Evolutionary conservation across 2,888 invertebrate species (phyloP), one percentile per base, ranked within the genome.

Genomic region (Chelonus formosanus): DNA sequence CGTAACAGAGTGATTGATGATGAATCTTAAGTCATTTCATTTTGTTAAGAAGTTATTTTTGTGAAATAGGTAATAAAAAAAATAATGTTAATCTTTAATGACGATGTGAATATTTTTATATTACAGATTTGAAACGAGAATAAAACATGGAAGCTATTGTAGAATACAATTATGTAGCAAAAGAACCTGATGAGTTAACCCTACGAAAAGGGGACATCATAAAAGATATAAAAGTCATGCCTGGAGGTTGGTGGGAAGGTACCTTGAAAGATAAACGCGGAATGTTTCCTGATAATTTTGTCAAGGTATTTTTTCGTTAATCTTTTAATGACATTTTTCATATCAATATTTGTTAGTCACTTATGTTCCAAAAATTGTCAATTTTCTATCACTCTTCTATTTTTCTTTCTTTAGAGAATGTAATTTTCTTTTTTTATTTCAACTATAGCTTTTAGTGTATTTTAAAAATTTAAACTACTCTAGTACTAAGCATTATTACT

Each of bases 211-310:
- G 96, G 65, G 94, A 95, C 84, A 87, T 94, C 70, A 90, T 96
- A 76, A 90, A 90, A 72, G 92, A 93, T 80, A 93, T 96, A 61
- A 89, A 90, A 77, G 88, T 90, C 74, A 88, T 91, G 77, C 88
- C 90, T 36, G 94, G 93, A 64, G 96, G 96, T 68, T 97, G 97
- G 96, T 95, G 93, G 93, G 90, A 93, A 83, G 96, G 96, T n/a
- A 91, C 91, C 67, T 85, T 96, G 63, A 87, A 86, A 67, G 94
- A 94, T 67, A 90, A 91, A 78, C 89, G 89, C 69, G 96, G 96
- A 76, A 90, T 96, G 89, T 97, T 97, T 85, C 96, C 96, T 3
- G 96, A 96, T 83, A 96, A 95, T 85, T 96, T 95, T 86, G 96
- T 96, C 31, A 89, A 91, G 74, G 85, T 92, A 71, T 80, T 67